These are phyloP conservation scores for Gonioctena quinquepunctata DNA, from an alignment of 1,140 invertebrate genomes.

Conservation along the genomic window DNA sequence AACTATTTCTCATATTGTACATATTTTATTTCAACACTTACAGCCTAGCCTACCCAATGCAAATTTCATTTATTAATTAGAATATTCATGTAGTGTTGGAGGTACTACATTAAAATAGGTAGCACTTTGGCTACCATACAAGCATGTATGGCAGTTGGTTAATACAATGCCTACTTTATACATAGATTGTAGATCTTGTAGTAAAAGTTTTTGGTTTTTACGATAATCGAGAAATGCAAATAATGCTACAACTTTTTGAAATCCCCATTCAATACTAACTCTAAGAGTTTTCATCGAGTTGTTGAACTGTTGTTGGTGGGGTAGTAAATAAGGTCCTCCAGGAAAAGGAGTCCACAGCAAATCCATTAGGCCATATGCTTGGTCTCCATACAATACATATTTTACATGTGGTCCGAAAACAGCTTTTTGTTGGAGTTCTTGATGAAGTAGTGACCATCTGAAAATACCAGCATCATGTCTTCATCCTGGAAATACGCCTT, in stretches of 20 bases:
- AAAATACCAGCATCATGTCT: slow-evolving; percentile 37
- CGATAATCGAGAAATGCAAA: slow-evolving; percentile 31
- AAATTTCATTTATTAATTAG: no score
- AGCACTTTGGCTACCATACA: slow-evolving; percentile 24
- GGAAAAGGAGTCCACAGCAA: not conserved
- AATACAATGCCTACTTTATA: slow-evolving; percentile 20
- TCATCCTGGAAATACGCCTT: slow-evolving; percentile 23
- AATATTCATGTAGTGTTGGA: not conserved
- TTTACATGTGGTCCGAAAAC: not conserved
- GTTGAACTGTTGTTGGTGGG: not conserved
- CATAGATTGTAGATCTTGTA: slow-evolving; percentile 23
- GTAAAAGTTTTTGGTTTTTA: slow-evolving; percentile 30
- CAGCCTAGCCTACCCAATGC: not conserved
- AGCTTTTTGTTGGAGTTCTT: slow-evolving; percentile 9
- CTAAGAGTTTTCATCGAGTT: not conserved
- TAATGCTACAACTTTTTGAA: slow-evolving; percentile 19
- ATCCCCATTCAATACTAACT: slow-evolving; percentile 29
- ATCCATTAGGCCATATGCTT: not conserved
- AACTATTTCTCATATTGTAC: no score
- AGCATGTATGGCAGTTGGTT: slow-evolving; percentile 31
- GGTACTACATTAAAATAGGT: not conserved
- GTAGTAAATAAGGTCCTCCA: not conserved
- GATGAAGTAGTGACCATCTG: no score
- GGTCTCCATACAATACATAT: not conserved
- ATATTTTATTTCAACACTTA: not conserved